Evolutionary conservation across 2,797 vertebrate genomes (phyloP).

Genomic region (Artibeus lituratus): DNA sequence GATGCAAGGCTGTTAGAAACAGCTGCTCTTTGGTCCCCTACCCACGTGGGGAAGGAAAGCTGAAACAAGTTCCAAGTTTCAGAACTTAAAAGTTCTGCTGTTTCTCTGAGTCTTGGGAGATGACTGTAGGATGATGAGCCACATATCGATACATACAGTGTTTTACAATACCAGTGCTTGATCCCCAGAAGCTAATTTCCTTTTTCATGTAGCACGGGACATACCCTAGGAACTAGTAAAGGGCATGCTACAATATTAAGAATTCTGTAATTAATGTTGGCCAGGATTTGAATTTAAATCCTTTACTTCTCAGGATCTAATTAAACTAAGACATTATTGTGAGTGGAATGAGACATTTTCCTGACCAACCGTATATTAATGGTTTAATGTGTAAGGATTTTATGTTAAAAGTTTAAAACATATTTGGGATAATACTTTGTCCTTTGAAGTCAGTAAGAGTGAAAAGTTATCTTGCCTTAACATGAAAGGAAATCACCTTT

Average conservation of each 20-base stretch:
- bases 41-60: neutral
- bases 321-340: conserved; percentile 84
- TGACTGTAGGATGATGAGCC: neutral
- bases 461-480: conserved; percentile 69
- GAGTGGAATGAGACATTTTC: conserved; percentile 80
- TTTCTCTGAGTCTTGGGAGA: neutral
- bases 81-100: neutral
- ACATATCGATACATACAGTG: neutral
- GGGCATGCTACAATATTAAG: conserved; percentile 79
- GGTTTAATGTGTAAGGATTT: conserved; percentile 78
- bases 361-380: conserved; percentile 79
- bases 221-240: conserved; percentile 78
- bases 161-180: neutral
- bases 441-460: conserved; percentile 61
- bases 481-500: conserved; percentile 74
- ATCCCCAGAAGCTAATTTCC: conserved; percentile 51
- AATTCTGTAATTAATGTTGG: conserved; percentile 83
- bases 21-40: neutral
- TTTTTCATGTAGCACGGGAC: conserved; percentile 51
- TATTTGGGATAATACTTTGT: conserved; percentile 58
- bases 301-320: conserved; percentile 84
- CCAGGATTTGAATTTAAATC: conserved; percentile 85
- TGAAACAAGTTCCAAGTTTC: neutral
- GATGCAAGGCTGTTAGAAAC: neutral
- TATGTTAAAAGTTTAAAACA: conserved; percentile 71